These are phyloP conservation scores for Balaeniceps rex DNA, from an alignment of 2,113 vertebrate species.

Conservation along the genomic window DNA sequence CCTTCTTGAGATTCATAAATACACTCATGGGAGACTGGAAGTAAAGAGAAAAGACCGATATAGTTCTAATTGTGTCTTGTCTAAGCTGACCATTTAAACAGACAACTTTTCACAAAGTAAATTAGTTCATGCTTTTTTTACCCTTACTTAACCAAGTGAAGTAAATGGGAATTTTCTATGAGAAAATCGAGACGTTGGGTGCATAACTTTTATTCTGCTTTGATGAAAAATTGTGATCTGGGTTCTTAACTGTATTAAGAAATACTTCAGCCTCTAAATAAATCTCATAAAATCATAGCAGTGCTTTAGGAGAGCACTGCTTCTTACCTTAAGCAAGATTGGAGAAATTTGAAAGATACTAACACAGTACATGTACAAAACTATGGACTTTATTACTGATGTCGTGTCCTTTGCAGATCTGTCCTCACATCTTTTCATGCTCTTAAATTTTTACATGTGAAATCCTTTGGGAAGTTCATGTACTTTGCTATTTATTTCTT, in stretches of 20 bases:
- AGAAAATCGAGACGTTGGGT: background rate
- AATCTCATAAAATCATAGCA: background rate
- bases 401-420: background rate
- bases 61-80: conserved; percentile 23
- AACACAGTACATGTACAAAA: background rate
- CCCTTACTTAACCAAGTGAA: background rate
- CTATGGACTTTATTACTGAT: background rate
- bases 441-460: background rate
- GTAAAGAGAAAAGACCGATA: conserved; percentile 23
- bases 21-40: conserved; percentile 7
- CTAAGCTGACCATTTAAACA: conserved; percentile 39
- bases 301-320: background rate
- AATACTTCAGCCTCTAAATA: background rate
- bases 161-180: background rate
- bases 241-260: background rate
- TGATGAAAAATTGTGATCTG: background rate
- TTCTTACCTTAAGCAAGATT: background rate
- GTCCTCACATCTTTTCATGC: background rate
- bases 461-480: background rate
- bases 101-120: background rate
- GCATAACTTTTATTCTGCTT: background rate
- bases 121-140: background rate
- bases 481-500: background rate
- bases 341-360: background rate
- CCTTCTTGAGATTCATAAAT: conserved; percentile 49